Percentiles rank a stretch among this genome's conserved stretches.
These are phyloP conservation scores for Rallus crepitans DNA, from an alignment of 2,797 vertebrate species.

Conservation along the genomic window DNA sequence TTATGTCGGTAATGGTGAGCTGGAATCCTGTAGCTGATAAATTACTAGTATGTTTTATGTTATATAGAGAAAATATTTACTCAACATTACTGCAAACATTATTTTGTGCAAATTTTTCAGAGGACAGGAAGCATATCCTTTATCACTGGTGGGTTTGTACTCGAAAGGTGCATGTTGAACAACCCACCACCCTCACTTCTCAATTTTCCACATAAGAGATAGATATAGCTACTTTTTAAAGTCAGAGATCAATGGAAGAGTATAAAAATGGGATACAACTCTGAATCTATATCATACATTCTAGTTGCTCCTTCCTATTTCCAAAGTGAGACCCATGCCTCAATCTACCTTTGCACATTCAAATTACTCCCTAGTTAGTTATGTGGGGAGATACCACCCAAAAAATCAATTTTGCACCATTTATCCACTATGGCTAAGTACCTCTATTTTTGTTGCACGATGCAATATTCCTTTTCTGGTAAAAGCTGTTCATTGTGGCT, in stretches of 20 bases:
- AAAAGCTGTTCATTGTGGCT: neutral
- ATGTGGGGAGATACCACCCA: neutral
- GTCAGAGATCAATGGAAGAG: neutral
- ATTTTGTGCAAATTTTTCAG: neutral
- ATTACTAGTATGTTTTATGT: neutral
- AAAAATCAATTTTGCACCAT: conserved; percentile 24
- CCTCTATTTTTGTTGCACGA: neutral
- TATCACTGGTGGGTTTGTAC: neutral
- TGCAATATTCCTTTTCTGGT: neutral
- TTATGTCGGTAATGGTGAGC: neutral
- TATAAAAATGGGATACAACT: neutral
- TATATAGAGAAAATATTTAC: neutral
- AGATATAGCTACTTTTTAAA: neutral
- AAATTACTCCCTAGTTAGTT: neutral
- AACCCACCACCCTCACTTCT: neutral
- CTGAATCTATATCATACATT: neutral
- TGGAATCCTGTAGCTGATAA: neutral
- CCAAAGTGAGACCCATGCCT: neutral
- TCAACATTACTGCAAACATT: neutral
- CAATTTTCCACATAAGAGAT: neutral
- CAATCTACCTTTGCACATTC: neutral
- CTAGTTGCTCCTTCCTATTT: neutral
- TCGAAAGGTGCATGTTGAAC: neutral
- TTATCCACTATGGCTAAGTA: neutral
- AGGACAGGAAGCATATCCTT: neutral